Evolutionary conservation across 2,797 vertebrate species (phyloP), one percentile per base, ranked within the genome.

Genomic region (Anabacerthia variegaticeps): DNA sequence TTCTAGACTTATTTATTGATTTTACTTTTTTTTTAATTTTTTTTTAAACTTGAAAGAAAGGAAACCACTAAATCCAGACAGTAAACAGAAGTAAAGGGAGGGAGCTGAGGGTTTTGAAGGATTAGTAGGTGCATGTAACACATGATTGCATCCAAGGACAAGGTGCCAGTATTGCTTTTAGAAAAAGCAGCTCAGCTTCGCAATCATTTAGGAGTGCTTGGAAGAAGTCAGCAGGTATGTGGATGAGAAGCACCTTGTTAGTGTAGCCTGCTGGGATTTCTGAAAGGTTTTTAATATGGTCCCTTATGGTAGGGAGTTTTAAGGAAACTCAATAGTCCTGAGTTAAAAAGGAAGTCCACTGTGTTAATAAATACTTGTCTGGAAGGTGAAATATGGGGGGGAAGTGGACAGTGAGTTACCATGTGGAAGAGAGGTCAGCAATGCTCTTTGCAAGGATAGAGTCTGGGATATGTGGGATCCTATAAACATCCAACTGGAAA

Each of bases 91-190:
- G 18, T 22, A 34, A 55, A 20, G 3, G 7, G 20, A 46, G 0
- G 1, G 39, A 88, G 44, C 13, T 55, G 73, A 77, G 48, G 30
- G 36, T 36, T 63, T n/a, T 28, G 61, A 66, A 71, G 20, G 20
- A 15, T 48, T 61, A 48, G 27, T 36, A 39, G 34, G 36, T 39
- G n/a, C 30, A 5, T 4, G 30, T 49, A 62, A 43, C 9, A 41
- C 13, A 14, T 0, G 0, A 34, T 49, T 62, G 16, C 17, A 58
- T n/a, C 12, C 39, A 66, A 54, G 48, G 23, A 37, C 58, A 78
- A 86, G 24, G 48, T 24, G 17, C 30, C 37, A 26, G 18, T n/a
- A 1, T 3, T 49, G 30, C 58, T 68, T 65, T 80, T 43, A 27
- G 37, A 46, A 58, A 79, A 51, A 48, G 71, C 51, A 89, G n/a